These are phyloP conservation scores for Phylloscopus trochilus DNA, from an alignment of 2,113 vertebrate species.

Conservation along the genomic window DNA sequence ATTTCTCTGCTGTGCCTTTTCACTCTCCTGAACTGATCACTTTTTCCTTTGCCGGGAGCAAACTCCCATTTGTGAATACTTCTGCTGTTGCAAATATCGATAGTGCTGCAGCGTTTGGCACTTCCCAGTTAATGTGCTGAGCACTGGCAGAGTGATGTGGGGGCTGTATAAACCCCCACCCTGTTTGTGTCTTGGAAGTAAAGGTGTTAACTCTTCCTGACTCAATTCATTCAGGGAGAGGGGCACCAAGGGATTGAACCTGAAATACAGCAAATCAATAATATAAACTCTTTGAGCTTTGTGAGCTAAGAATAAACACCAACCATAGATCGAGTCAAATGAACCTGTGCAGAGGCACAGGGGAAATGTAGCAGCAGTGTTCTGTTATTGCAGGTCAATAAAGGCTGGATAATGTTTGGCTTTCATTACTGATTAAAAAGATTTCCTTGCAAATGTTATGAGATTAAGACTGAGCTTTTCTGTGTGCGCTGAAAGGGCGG, in stretches of 20 bases:
- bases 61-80: not conserved
- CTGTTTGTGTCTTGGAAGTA: not conserved
- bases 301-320: slow-evolving; percentile 57
- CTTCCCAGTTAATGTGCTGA: not conserved
- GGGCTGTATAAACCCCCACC: not conserved
- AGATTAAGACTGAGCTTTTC: slow-evolving; percentile 39
- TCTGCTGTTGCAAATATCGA: not conserved
- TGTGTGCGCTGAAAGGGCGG: not conserved
- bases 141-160: not conserved
- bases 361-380: not conserved
- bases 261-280: slow-evolving; percentile 54
- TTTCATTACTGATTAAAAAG: slow-evolving; percentile 43
- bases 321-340: not conserved
- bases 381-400: slow-evolving; percentile 32
- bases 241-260: not conserved
- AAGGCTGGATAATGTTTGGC: slow-evolving; percentile 47
- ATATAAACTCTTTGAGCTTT: slow-evolving; percentile 31
- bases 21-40: rapidly evolving
- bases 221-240: not conserved
- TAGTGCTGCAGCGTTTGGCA: not conserved
- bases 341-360: not conserved
- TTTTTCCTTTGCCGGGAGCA: not conserved
- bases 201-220: slow-evolving; percentile 27
- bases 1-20: not conserved
- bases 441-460: slow-evolving; percentile 52